Evolutionary conservation across 2,113 vertebrate species (phyloP), one percentile per base, ranked within the genome.

Genomic region (Hippopotamus amphibius): DNA sequence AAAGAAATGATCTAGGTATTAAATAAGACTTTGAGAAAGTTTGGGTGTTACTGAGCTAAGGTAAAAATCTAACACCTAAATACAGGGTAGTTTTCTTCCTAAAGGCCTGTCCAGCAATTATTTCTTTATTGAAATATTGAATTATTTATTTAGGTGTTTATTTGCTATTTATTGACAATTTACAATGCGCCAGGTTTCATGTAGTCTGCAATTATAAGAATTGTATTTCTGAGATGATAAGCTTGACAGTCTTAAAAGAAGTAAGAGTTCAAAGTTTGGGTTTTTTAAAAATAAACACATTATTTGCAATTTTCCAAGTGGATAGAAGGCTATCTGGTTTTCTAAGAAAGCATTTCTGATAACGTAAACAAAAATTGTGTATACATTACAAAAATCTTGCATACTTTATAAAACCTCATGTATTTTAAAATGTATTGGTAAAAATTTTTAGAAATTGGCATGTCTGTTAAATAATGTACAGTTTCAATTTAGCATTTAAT

Each of bases 381-480:
- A 66, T 63, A 79, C 43, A 68, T 68, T 87, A 57, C n/a, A 76
- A 83, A 41, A 66, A 88, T 85, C 81, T 7, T 95, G 17, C 41
- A 82, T 63, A 65, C 79, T 92, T 88, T 61, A 1, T 41, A 92
- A 96, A 83, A 89, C 55, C 0, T 15, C 81, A 46, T 16, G 5
- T 71, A 69, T 80, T 95, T 61, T 82, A 74, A 92, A 97, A 65
- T 92, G n/a, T 72, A 88, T 77, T 80, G 41, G 26, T 61, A 85
- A 14, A 46, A 89, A 96, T 79, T 15, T 90, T 28, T 88, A 74
- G 80, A 86, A 74, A 93, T 59, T 91, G 69, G 10, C 37, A 83
- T 91, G 55, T 33, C 37, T 93, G 50, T 93, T 95, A 93, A 93
- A 93, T 92, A 83, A 94, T 79, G 9, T 37, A 92, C 79, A 65